Conservation (phyloP, 1,140 invertebrate species). For the Trichoplusia ni region DNA sequence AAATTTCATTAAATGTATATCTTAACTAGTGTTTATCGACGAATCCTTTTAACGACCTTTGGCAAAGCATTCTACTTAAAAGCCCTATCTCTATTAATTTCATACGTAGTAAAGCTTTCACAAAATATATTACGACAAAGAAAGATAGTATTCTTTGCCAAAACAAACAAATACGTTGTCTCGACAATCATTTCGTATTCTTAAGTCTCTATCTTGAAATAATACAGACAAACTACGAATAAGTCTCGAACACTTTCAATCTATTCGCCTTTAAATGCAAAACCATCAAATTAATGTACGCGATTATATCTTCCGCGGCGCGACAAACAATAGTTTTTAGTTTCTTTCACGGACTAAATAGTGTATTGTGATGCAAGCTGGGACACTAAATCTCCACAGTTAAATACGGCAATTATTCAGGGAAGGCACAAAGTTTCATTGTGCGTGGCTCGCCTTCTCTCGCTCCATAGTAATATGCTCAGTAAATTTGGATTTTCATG, state of each 20-base stretch:
- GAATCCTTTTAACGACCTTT: too few species aligned
- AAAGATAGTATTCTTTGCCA: not conserved
- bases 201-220: too few species aligned
- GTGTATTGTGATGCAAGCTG: constrained; percentile 51
- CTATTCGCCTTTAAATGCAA: not conserved
- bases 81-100: too few species aligned
- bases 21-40: too few species aligned
- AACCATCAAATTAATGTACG: constrained; percentile 17
- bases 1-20: too few species aligned
- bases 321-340: constrained; percentile 47
- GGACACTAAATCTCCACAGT: constrained; percentile 57
- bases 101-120: too few species aligned
- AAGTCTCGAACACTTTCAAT: too few species aligned
- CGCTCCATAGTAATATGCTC: constrained; percentile 47
- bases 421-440: constrained; percentile 62
- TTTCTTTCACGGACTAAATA: constrained; percentile 52
- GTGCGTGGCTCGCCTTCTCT: constrained; percentile 50
- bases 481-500: constrained; percentile 72
- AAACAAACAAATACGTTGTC: too few species aligned
- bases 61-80: too few species aligned
- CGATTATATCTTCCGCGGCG: constrained; percentile 26
- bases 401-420: constrained; percentile 73
- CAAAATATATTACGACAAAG: too few species aligned
- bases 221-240: too few species aligned
- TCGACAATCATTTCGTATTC: too few species aligned